phyloP scores from a whole-genome alignment of 2,888 invertebrate species.

The Melikaiella ostensackeni region DNA sequence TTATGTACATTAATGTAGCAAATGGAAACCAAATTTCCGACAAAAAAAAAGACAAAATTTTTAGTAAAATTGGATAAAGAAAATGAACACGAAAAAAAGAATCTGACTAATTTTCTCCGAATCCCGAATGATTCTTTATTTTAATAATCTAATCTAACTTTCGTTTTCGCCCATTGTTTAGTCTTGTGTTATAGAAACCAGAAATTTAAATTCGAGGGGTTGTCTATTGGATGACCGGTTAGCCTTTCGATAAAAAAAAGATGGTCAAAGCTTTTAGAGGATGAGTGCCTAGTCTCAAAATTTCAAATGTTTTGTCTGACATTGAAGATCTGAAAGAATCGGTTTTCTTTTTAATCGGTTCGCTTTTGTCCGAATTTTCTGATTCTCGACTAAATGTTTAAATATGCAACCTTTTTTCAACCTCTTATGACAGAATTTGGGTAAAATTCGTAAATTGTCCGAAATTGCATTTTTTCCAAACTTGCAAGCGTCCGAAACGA shows the following conservation, averaged over 20 bases:
- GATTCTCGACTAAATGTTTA: too few relatives aligned
- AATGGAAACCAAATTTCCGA: not conserved
- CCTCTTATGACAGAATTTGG: too few relatives aligned
- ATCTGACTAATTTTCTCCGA: not conserved
- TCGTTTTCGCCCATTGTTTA: not conserved
- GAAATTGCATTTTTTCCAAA: too few relatives aligned
- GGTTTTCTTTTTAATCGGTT: too few relatives aligned
- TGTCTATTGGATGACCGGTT: too few relatives aligned
- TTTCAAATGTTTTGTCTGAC: not conserved
- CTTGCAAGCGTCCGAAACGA: too few relatives aligned
- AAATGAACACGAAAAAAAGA: slow-evolving; percentile 9
- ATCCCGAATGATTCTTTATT: not conserved
- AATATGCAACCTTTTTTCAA: too few relatives aligned
- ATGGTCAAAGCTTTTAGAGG: not conserved
- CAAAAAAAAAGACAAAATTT: not conserved
- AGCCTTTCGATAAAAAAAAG: not conserved
- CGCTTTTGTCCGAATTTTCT: too few relatives aligned
- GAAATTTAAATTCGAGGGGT: not conserved
- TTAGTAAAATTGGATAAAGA: not conserved
- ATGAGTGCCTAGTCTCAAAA: not conserved
- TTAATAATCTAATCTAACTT: not conserved
- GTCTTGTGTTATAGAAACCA: not conserved
- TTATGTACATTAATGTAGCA: not conserved
- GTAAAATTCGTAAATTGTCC: too few relatives aligned
- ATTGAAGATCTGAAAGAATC: too few relatives aligned